A percentile compares a stretch with the other conserved stretches of the same genome.
Evolutionary conservation across 1,140 invertebrate species (phyloP).

Genomic region (Drosophila bocki): DNA sequence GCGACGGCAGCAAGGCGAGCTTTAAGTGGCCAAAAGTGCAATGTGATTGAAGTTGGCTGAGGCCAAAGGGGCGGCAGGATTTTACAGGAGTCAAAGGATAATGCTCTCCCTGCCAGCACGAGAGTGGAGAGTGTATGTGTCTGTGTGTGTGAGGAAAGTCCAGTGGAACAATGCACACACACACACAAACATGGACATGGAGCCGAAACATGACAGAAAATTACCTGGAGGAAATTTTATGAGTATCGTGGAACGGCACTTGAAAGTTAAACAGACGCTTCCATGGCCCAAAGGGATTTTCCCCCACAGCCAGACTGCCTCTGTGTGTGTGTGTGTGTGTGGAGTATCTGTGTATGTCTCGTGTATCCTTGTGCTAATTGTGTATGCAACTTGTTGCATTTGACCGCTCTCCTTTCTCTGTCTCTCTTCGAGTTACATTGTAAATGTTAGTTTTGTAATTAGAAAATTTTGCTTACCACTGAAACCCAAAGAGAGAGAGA

Average conservation of each 20-base stretch:
- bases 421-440: conserved; percentile 72
- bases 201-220: conserved; percentile 64
- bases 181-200: conserved; percentile 3
- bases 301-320: neutral
- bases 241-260: conserved; percentile 77
- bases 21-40: conserved; percentile 80
- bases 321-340: conserved; percentile 22
- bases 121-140: neutral
- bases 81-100: conserved; percentile 32
- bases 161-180: conserved; percentile 62
- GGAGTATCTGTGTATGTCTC: conserved; percentile 16
- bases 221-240: conserved; percentile 83
- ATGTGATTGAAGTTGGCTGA: conserved; percentile 50
- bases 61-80: conserved; percentile 23
- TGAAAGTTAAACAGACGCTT: conserved; percentile 81
- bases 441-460: conserved; percentile 84
- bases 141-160: conserved; percentile 35
- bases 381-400: conserved; percentile 81
- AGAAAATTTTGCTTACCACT: conserved; percentile 77
- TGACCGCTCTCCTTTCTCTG: conserved; percentile 32
- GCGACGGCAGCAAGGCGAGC: conserved; percentile 32
- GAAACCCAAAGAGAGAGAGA: conserved; percentile 20
- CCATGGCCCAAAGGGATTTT: conserved; percentile 52
- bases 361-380: conserved; percentile 70
- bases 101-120: neutral